Base-by-base conservation (phyloP, 2,888 invertebrate genomes). In the Tenthredo amoena region DNA sequence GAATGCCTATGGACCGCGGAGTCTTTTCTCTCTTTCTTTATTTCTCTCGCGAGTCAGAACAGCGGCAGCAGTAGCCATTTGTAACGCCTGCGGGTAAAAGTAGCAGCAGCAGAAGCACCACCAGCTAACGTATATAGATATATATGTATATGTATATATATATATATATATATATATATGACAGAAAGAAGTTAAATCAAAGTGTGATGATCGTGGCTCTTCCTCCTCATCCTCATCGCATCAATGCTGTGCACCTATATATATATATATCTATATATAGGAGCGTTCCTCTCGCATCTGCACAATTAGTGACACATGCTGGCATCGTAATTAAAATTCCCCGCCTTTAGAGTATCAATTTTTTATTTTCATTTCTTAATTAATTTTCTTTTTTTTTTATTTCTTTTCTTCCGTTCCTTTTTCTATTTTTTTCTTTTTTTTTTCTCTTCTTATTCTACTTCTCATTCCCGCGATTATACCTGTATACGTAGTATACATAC, bases 1-100 rank as follows among this genome's bases (percentile, higher is more conserved):
- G 92, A 92, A 92, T 92, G 92, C 90, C 91, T 92, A 91, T 90
- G 88, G 91, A 90, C 89, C 90, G 91, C 89, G 89, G 89, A 89
- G 90, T 89, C 89, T 89, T 76, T 84, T 76, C 15, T 83, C 47
- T n/a, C 21, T 43, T 21, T 74, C 26, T 71, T 12, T 71, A 18
- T 43, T 43, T 43, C 40, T 72, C 26, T 43, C 43, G n/a, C 74
- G n/a, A 40, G 40, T n/a, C 40, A 62, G 68, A 34, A 68, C 85
- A 87, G 86, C 86, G 85, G 87, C 84, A 84, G 84, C 87, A 89
- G 92, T 91, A 91, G 91, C 92, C 92, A 92, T 92, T 92, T 92
- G 92, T 92, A 92, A 91, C 92, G 90, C 90, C 87, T 88, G 72
- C 40, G 82, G 87, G 89, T 90, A 76, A 91, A 91, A 89, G 88